These are phyloP conservation scores for Acropora tenuis DNA, from an alignment of 64 coral and sea anemone genomes.

Conservation along the genomic window DNA sequence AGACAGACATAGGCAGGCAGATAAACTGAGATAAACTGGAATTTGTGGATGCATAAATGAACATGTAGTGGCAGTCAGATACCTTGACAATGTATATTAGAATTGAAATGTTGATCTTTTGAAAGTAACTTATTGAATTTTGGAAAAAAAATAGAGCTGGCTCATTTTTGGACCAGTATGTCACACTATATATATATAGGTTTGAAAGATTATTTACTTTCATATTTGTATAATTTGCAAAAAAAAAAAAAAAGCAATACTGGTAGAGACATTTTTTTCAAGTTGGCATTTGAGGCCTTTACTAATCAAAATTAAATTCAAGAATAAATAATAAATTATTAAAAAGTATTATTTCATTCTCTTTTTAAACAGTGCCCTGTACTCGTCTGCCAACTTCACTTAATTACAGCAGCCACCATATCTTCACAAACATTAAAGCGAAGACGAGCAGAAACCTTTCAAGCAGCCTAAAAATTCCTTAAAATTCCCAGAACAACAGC, in stretches of 20 bases:
- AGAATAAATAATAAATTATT: neutral
- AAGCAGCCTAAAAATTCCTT: constrained; percentile 32
- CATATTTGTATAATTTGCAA: neutral
- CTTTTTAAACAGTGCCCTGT: neutral
- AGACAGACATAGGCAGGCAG: neutral
- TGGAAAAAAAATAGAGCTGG: neutral
- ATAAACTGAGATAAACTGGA: neutral
- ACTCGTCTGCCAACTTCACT: neutral
- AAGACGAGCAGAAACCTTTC: constrained; percentile 38
- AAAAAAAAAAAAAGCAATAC: neutral
- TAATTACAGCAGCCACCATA: neutral
- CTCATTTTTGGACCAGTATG: neutral
- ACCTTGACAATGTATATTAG: neutral
- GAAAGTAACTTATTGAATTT: neutral
- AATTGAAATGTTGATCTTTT: neutral
- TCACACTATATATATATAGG: neutral
- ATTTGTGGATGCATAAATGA: neutral
- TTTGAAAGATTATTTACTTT: neutral
- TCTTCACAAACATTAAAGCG: constrained; percentile 22
- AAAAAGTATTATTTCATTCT: neutral
- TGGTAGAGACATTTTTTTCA: neutral
- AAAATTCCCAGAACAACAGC: constrained; percentile 51
- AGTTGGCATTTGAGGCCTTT: neutral
- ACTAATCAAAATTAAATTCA: neutral
- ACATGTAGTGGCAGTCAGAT: neutral